phyloP scores from a whole-genome alignment of 1,140 invertebrate genomes.

The Antheraea mylitta region DNA sequence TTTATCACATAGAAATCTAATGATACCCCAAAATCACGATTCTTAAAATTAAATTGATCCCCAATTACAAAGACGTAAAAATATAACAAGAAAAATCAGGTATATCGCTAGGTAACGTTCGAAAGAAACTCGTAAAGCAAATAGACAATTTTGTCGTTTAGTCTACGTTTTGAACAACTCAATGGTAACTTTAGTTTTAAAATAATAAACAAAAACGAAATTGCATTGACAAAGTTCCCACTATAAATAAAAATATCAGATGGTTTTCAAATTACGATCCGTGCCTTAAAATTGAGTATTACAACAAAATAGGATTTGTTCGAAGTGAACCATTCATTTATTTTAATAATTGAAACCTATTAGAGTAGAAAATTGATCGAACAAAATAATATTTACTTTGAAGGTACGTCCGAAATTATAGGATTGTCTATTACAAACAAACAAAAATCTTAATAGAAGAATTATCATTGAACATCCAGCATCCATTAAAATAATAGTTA shows the following conservation, averaged over 20 bases:
- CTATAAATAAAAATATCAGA: neutral
- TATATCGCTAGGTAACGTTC: slow-evolving; percentile 72
- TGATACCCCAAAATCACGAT: slow-evolving; percentile 71
- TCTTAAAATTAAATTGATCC: slow-evolving; percentile 73
- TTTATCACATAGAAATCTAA: slow-evolving; percentile 72
- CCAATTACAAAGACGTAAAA: slow-evolving; percentile 62
- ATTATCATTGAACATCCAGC: slow-evolving; percentile 48
- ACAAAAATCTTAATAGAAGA: slow-evolving; percentile 33
- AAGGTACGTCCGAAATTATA: neutral
- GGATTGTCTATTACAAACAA: slow-evolving; percentile 10
- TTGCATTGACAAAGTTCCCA: slow-evolving; percentile 29
- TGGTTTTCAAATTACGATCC: slow-evolving; percentile 4
- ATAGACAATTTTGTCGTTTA: slow-evolving; percentile 56
- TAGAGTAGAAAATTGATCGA: slow-evolving; percentile 26
- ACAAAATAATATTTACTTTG: slow-evolving; percentile 20
- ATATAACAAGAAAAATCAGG: slow-evolving; percentile 62
- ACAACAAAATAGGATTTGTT: slow-evolving; percentile 29
- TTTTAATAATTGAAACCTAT: slow-evolving; percentile 15
- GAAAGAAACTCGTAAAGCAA: slow-evolving; percentile 64
- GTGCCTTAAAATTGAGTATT: slow-evolving; percentile 58
- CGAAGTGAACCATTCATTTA: neutral
- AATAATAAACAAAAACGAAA: slow-evolving; percentile 39
- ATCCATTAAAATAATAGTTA: slow-evolving; percentile 63
- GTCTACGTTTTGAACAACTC: slow-evolving; percentile 68
- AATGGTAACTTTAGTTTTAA: slow-evolving; percentile 72